Evolutionary conservation across 2,113 vertebrate species (phyloP).

Genomic region (Campylorhamphus procurvoides): DNA sequence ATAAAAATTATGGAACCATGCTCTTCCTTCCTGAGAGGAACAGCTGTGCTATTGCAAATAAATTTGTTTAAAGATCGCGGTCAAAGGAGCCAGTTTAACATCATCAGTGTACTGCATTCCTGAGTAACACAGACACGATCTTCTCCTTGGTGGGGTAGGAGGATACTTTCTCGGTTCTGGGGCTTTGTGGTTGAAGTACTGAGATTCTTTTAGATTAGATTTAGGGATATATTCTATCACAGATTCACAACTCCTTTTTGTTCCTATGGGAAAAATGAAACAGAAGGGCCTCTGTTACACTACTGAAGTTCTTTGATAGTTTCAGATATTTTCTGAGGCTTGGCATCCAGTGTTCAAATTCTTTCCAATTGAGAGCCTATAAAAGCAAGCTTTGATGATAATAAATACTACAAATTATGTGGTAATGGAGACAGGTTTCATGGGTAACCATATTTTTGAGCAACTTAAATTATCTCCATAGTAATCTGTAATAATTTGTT

Average conservation of each 20-base stretch:
- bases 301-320: conserved; percentile 10
- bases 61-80: conserved; percentile 36
- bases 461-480: background rate
- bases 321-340: conserved; percentile 33
- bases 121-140: background rate
- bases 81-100: conserved; percentile 48
- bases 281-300: background rate
- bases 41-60: conserved; percentile 32
- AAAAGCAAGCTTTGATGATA: conserved; percentile 23
- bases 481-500: background rate
- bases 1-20: conserved; percentile 43
- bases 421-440: background rate
- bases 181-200: background rate
- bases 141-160: background rate
- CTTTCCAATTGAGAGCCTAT: conserved; percentile 2
- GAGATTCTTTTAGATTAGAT: conserved; percentile 34
- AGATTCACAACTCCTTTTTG: conserved; percentile 19
- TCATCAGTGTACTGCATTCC: conserved; percentile 18
- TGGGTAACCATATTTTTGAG: background rate
- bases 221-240: conserved; percentile 14
- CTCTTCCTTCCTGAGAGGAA: conserved; percentile 23
- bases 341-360: background rate
- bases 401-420: background rate
- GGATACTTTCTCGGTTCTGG: background rate
- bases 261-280: conserved; percentile 33